These are phyloP conservation scores for Promerops cafer DNA, from an alignment of 2,113 vertebrate species.

Conservation along the genomic window DNA sequence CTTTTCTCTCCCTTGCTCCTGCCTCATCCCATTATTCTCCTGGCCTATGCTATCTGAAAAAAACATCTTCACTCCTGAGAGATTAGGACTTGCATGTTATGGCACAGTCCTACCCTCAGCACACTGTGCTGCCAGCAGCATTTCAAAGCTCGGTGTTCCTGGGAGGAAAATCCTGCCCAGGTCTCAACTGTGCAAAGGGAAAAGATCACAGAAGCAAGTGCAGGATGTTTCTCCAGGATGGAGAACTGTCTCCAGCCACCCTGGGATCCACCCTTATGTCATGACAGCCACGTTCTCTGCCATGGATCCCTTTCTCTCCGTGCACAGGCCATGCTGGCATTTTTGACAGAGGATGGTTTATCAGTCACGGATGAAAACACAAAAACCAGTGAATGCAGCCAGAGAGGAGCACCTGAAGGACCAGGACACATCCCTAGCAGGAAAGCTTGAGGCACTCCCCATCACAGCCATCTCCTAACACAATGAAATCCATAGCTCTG, in stretches of 20 bases:
- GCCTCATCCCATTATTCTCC: neutral
- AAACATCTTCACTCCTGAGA: neutral
- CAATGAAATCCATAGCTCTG: neutral
- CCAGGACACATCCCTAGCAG: rapidly evolving
- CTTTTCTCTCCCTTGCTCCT: neutral
- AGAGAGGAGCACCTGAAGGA: neutral
- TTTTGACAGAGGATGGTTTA: neutral
- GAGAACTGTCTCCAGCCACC: neutral
- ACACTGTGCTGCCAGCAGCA: neutral
- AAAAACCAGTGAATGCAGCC: neutral
- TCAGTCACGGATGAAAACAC: neutral
- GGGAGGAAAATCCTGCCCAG: neutral
- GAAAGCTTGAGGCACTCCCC: neutral
- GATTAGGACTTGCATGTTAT: neutral
- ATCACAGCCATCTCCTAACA: neutral
- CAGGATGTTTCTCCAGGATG: neutral
- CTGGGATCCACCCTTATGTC: neutral
- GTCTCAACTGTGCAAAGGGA: neutral
- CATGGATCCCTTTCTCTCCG: neutral
- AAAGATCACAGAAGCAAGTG: neutral
- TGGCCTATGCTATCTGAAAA: neutral
- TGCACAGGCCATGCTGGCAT: neutral
- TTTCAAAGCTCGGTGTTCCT: rapidly evolving
- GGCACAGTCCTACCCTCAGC: neutral
- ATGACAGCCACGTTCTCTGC: neutral